Conservation (phyloP, 2,888 invertebrate genomes). For the Apomyelois bistriatella region DNA sequence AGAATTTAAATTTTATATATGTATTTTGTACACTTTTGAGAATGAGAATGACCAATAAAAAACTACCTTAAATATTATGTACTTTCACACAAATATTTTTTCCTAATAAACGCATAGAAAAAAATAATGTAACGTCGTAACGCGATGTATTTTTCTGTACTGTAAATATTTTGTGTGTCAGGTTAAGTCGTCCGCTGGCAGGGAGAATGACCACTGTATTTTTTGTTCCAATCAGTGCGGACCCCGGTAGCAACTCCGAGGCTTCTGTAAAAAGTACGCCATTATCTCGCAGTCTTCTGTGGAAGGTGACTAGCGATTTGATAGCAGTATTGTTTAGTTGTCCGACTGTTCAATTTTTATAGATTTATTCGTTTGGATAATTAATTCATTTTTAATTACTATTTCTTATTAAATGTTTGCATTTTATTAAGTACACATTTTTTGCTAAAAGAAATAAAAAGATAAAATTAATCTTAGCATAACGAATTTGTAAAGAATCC, state of each 20-base stretch:
- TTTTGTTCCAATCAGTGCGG: conserved; percentile 54
- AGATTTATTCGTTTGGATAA: neutral
- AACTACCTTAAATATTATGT: too few species aligned
- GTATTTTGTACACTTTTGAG: too few species aligned
- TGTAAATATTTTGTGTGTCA: conserved; percentile 11
- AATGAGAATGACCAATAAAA: too few species aligned
- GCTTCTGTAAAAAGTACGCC: conserved; percentile 41
- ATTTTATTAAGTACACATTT: too few species aligned
- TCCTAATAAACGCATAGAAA: too few species aligned
- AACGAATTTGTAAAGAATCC: conserved; percentile 37
- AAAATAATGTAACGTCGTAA: too few species aligned
- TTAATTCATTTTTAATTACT: neutral
- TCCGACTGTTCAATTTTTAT: neutral
- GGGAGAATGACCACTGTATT: conserved; percentile 43
- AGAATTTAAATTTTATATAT: too few species aligned
- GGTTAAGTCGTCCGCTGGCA: conserved; percentile 36
- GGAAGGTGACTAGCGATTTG: conserved; percentile 46
- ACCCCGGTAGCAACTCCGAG: conserved; percentile 49
- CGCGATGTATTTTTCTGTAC: neutral
- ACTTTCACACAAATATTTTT: too few species aligned
- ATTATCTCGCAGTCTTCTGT: conserved; percentile 38
- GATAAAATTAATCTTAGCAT: neutral
- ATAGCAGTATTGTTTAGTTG: conserved; percentile 35
- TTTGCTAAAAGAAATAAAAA: too few species aligned
- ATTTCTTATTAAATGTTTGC: neutral